These are phyloP conservation scores for Conomelus anceps DNA, from an alignment of 2,888 invertebrate species.

Conservation along the genomic window DNA sequence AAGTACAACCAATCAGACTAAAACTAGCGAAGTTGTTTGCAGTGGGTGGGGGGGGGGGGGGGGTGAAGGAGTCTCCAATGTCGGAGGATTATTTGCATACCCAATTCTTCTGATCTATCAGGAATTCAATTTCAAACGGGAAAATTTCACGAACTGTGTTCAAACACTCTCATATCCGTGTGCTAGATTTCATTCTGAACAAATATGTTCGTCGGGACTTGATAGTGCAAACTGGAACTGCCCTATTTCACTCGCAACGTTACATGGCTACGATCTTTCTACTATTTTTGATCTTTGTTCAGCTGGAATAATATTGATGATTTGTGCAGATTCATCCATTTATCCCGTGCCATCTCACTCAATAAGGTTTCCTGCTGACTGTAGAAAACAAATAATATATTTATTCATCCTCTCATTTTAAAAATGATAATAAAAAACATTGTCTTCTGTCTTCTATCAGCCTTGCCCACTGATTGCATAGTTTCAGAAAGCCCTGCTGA, in stretches of 20 bases:
- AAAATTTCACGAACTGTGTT: not conserved
- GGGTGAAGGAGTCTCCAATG: not conserved
- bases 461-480: too few species aligned
- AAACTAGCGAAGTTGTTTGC: not conserved
- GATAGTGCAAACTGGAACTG: not conserved
- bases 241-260: not conserved
- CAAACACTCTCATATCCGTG: not conserved
- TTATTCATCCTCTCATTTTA: too few species aligned
- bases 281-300: not conserved
- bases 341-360: not conserved
- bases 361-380: not conserved
- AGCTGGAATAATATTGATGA: not conserved
- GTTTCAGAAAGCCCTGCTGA: too few species aligned
- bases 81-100: not conserved
- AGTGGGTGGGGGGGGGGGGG: too few species aligned
- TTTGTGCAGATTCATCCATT: not conserved
- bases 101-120: not conserved
- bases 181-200: not conserved
- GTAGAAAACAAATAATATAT: too few species aligned
- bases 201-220: not conserved
- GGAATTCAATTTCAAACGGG: not conserved
- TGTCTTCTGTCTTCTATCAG: too few species aligned
- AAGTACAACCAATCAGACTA: not conserved
- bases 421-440: too few species aligned
- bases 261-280: not conserved